Percentiles rank a stretch among this genome's conserved stretches.
These are phyloP conservation scores for Zapornia atra DNA, from an alignment of 2,113 vertebrate genomes.

Conservation along the genomic window DNA sequence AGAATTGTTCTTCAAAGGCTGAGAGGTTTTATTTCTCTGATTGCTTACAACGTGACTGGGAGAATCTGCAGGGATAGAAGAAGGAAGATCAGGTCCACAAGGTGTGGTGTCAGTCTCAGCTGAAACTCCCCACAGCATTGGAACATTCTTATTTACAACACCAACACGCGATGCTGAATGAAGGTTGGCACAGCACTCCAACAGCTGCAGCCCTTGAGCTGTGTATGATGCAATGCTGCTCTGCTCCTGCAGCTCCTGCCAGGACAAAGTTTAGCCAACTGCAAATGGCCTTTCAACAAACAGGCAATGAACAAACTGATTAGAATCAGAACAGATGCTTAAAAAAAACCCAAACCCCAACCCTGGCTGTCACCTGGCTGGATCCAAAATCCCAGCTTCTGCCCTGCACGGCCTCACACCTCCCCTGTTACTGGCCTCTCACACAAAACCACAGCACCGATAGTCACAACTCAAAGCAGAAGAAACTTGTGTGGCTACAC, in stretches of 20 bases:
- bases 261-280: background rate
- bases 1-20: conserved; percentile 58
- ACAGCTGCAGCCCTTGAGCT: background rate
- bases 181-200: background rate
- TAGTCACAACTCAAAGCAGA: background rate
- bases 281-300: background rate
- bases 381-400: background rate
- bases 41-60: conserved; percentile 75
- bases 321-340: background rate
- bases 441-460: background rate
- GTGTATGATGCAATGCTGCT: background rate
- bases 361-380: background rate
- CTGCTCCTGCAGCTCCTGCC: background rate
- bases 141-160: background rate
- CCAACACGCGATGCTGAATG: background rate
- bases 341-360: background rate
- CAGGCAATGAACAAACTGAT: background rate
- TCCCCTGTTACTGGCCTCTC: background rate
- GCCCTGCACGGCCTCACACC: background rate
- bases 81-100: background rate
- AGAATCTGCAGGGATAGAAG: conserved; percentile 74
- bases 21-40: conserved; percentile 68
- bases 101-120: background rate
- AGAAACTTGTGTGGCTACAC: accelerated
- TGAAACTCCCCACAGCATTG: background rate